Percentiles rank a stretch among this genome's conserved stretches.
Evolutionary conservation across 2,113 vertebrate genomes (phyloP).

Genomic region (Mobula hypostoma): DNA sequence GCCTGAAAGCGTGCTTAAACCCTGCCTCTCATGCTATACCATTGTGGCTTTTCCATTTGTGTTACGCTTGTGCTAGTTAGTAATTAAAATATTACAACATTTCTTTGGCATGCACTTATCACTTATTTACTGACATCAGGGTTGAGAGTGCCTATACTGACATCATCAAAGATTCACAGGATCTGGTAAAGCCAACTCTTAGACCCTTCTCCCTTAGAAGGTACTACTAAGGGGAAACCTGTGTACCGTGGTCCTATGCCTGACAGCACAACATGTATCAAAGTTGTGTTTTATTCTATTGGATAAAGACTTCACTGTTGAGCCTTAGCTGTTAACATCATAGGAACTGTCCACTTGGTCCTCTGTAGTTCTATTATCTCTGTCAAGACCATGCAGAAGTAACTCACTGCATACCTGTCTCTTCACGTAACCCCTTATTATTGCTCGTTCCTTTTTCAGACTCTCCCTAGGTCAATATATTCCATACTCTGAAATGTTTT

Average conservation of each 20-base stretch:
- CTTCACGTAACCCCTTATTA: not conserved
- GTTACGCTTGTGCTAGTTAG: conserved; percentile 16
- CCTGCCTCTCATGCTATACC: conserved; percentile 2
- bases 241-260: not conserved
- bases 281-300: not conserved
- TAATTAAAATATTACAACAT: conserved; percentile 29
- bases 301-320: not conserved
- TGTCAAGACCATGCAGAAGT: not conserved
- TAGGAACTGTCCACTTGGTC: not conserved
- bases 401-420: not conserved
- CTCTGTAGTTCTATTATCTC: not conserved
- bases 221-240: not conserved
- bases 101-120: conserved; percentile 21
- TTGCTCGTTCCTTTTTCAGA: not conserved
- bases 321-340: not conserved
- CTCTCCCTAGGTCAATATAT: not conserved
- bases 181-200: not conserved
- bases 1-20: conserved; percentile 27
- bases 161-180: not conserved
- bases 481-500: not conserved
- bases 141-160: not conserved
- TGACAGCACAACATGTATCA: not conserved
- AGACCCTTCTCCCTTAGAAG: not conserved
- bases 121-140: not conserved
- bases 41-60: conserved; percentile 3